A percentile compares a stretch with the other conserved stretches of the same genome.
These are phyloP conservation scores for Steinernema scapterisci DNA, from an alignment of 2,888 invertebrate genomes.

Conservation along the genomic window DNA sequence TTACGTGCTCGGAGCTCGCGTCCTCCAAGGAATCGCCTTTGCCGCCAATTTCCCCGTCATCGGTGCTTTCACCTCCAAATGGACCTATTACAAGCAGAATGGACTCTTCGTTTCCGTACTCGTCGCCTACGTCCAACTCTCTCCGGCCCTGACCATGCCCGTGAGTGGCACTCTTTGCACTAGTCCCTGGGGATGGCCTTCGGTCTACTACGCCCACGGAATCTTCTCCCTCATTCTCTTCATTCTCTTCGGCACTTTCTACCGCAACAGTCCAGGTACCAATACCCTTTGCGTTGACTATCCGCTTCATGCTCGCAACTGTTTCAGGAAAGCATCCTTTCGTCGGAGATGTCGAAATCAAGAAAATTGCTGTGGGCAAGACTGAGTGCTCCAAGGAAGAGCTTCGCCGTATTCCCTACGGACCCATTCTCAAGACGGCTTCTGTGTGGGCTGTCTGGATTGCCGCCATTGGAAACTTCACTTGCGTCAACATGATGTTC, in stretches of 20 bases:
- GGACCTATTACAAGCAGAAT: constrained; percentile 66
- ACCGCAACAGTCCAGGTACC: constrained; percentile 56
- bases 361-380: constrained; percentile 65
- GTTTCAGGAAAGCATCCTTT: constrained; percentile 58
- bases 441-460: constrained; percentile 67
- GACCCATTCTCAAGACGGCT: constrained; percentile 56
- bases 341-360: constrained; percentile 62
- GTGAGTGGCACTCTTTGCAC: constrained; percentile 47
- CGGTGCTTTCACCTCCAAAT: constrained; percentile 64
- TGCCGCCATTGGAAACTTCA: constrained; percentile 65
- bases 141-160: constrained; percentile 63
- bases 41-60: constrained; percentile 66
- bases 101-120: constrained; percentile 66
- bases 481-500: constrained; percentile 66
- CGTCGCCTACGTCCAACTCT: constrained; percentile 64
- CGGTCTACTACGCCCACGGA: constrained; percentile 64
- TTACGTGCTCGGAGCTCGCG: constrained; percentile 55
- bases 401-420: constrained; percentile 59
- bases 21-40: constrained; percentile 64
- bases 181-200: constrained; percentile 57
- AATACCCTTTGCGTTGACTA: neutral
- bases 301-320: no score
- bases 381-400: constrained; percentile 57
- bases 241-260: constrained; percentile 54
- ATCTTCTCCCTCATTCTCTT: constrained; percentile 58